Percentiles rank a stretch among this genome's conserved stretches.
phyloP scores from a whole-genome alignment of 2,113 vertebrate genomes.

The Symphodus melops region DNA sequence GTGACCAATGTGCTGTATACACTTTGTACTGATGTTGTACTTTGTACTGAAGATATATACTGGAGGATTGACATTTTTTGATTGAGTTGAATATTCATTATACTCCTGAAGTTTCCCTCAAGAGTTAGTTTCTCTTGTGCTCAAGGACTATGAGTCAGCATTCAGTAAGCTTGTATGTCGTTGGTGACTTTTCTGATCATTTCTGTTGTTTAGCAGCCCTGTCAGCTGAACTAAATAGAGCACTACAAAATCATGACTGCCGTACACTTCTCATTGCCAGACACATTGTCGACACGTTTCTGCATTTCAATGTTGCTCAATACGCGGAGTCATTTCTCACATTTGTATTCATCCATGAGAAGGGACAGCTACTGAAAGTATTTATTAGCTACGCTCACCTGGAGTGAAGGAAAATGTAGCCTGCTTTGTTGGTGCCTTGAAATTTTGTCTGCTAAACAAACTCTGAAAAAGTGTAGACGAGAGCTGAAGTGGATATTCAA shows the following conservation, averaged over 20 bases:
- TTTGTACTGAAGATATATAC: conserved; percentile 9
- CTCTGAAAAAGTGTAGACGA: background rate
- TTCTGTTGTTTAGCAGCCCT: conserved; percentile 22
- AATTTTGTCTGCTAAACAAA: background rate
- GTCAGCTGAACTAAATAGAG: conserved; percentile 47
- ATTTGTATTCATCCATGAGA: conserved; percentile 5
- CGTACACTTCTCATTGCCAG: background rate
- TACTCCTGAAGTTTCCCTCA: background rate
- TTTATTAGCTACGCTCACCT: no score
- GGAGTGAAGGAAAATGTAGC: background rate
- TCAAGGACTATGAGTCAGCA: background rate
- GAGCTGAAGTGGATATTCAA: background rate
- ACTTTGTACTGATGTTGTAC: conserved; percentile 31
- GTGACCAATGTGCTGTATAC: conserved; percentile 12
- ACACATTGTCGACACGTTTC: background rate
- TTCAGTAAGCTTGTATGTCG: conserved; percentile 8
- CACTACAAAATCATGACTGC: conserved; percentile 34
- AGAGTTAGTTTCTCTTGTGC: background rate
- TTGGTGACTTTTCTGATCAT: conserved; percentile 10
- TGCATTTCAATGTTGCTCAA: background rate
- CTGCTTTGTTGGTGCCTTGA: background rate
- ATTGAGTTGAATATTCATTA: background rate
- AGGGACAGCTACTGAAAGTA: background rate
- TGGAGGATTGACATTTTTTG: background rate
- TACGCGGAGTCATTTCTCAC: background rate